Conservation (phyloP, 2,888 invertebrate genomes). For the Azorinus chamasolen region DNA sequence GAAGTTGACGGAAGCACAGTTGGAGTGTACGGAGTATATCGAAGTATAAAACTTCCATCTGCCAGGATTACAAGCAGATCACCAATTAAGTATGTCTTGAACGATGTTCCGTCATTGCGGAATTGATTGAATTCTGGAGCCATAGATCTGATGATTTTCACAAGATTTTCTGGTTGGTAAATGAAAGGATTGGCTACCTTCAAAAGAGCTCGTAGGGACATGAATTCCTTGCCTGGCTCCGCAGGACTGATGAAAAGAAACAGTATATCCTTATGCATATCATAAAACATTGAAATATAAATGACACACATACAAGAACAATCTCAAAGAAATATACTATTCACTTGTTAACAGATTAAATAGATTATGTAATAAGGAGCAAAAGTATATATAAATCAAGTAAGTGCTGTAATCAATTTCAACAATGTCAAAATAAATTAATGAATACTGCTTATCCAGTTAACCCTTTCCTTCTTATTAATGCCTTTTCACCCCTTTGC, state of each 20-base stretch:
- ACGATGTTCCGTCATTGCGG: slow-evolving; percentile 42
- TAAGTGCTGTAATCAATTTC: too few relatives aligned
- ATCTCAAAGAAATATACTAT: too few relatives aligned
- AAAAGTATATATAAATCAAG: too few relatives aligned
- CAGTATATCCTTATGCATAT: too few relatives aligned
- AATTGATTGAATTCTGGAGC: slow-evolving; percentile 57
- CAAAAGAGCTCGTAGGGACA: slow-evolving; percentile 64
- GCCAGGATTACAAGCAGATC: slow-evolving; percentile 71
- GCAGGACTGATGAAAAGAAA: slow-evolving; percentile 62
- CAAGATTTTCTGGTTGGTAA: slow-evolving; percentile 60
- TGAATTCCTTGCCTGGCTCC: slow-evolving; percentile 60
- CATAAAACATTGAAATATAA: too few relatives aligned
- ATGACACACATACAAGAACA: too few relatives aligned
- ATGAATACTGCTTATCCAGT: too few relatives aligned
- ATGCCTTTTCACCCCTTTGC: too few relatives aligned
- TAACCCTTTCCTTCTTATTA: too few relatives aligned
- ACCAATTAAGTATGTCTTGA: slow-evolving; percentile 68
- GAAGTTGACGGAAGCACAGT: slow-evolving; percentile 47
- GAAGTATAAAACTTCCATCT: slow-evolving; percentile 52
- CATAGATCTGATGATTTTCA: slow-evolving; percentile 56
- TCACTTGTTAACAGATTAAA: neutral
- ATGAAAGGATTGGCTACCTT: slow-evolving; percentile 64
- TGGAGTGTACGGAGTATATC: slow-evolving; percentile 57
- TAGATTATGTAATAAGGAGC: too few relatives aligned
- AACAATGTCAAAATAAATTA: too few relatives aligned